phyloP scores from a whole-genome alignment of 1,140 invertebrate genomes.

The Pectinophora gossypiella region DNA sequence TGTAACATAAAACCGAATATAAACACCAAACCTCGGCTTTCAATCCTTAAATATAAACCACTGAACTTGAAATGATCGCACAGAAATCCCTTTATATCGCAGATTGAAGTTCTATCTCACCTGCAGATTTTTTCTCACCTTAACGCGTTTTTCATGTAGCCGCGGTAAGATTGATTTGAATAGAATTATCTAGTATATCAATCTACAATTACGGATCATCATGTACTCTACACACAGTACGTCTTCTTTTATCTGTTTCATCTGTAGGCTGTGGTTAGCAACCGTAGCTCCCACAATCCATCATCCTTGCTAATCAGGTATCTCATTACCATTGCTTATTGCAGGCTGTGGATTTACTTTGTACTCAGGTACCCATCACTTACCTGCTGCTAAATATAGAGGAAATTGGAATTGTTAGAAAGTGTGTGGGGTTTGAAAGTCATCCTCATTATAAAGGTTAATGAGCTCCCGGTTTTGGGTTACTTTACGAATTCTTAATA shows the following conservation, averaged over 20 bases:
- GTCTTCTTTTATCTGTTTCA: not conserved
- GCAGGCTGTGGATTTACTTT: not conserved
- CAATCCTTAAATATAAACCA: no score
- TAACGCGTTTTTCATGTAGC: no score
- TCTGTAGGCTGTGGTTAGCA: not conserved
- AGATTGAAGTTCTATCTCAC: no score
- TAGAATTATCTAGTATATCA: not conserved
- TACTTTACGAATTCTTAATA: not conserved
- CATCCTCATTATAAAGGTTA: not conserved
- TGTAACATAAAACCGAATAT: no score
- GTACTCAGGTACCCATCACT: not conserved
- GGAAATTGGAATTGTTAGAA: not conserved
- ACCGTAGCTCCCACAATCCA: not conserved
- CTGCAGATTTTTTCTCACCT: no score
- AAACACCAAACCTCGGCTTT: no score
- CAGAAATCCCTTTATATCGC: no score
- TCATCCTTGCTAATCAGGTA: not conserved
- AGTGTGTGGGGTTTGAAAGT: not conserved
- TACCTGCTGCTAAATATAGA: not conserved
- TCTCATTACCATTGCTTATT: constrained; percentile 4
- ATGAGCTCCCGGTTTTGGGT: not conserved
- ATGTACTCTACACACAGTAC: not conserved
- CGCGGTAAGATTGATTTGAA: no score
- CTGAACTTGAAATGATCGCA: no score
- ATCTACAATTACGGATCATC: not conserved